phyloP scores from a whole-genome alignment of 2,797 vertebrate genomes.

The Artibeus jamaicensis region DNA sequence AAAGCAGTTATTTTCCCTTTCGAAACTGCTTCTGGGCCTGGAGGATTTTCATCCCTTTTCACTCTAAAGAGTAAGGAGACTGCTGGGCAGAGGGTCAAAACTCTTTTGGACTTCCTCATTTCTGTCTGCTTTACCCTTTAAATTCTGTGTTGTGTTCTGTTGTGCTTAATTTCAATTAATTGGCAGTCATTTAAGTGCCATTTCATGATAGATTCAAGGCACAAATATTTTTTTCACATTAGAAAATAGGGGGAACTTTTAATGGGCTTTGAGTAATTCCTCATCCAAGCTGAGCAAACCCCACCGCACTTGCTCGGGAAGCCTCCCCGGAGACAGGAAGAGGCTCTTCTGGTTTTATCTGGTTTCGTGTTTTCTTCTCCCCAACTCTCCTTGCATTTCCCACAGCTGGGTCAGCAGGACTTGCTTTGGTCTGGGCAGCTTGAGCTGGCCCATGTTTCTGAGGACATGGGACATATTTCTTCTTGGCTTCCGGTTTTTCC shows the following conservation, averaged over 20 bases:
- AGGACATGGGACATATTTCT: conserved; percentile 15
- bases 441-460: background rate
- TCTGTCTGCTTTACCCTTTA: background rate
- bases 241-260: background rate
- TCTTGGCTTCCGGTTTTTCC: background rate
- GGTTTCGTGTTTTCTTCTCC: background rate
- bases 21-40: background rate
- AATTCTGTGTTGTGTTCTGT: background rate
- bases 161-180: conserved; percentile 44
- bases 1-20: conserved; percentile 47
- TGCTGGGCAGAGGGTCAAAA: background rate
- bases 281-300: background rate
- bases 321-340: background rate
- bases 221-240: background rate
- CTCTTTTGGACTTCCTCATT: background rate
- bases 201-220: conserved; percentile 37
- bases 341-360: background rate
- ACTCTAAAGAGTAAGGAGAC: background rate
- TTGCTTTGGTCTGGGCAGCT: background rate
- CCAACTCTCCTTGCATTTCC: background rate
- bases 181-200: conserved; percentile 46
- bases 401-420: background rate
- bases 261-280: background rate
- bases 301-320: background rate
- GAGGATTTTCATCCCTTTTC: too few species aligned